Conservation (phyloP, 2,113 vertebrate genomes). For the Otolemur garnettii region DNA sequence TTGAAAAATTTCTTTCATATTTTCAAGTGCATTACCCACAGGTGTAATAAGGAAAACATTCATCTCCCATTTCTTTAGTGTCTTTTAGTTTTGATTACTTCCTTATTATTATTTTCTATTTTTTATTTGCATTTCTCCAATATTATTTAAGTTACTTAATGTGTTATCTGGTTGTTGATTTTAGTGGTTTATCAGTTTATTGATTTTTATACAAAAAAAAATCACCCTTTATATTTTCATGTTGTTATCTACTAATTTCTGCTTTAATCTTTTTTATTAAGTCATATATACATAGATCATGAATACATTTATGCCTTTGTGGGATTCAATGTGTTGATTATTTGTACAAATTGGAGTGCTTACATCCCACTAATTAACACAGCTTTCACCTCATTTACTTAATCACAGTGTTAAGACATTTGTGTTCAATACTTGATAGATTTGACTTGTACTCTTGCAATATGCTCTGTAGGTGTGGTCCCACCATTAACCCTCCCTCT, state of each 20-base stretch:
- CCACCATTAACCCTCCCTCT: no score
- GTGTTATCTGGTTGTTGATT: not conserved
- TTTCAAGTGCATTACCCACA: not conserved
- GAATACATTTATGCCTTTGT: no score
- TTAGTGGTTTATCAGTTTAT: not conserved
- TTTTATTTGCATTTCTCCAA: not conserved
- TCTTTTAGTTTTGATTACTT: not conserved
- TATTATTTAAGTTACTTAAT: not conserved
- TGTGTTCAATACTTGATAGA: no score
- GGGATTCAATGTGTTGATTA: no score
- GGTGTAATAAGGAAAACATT: not conserved
- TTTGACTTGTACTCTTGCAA: no score
- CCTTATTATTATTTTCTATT: not conserved
- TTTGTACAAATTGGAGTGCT: no score
- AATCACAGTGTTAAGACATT: no score
- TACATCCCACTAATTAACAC: no score
- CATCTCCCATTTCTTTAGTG: not conserved
- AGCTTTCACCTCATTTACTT: no score
- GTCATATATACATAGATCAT: no score
- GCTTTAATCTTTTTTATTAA: not conserved
- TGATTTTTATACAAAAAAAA: not conserved
- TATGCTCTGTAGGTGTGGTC: no score
- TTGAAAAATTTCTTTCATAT: not conserved
- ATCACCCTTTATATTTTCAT: not conserved
- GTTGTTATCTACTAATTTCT: not conserved